phyloP scores from a whole-genome alignment of 1,140 invertebrate genomes.

The Papilio polytes region DNA sequence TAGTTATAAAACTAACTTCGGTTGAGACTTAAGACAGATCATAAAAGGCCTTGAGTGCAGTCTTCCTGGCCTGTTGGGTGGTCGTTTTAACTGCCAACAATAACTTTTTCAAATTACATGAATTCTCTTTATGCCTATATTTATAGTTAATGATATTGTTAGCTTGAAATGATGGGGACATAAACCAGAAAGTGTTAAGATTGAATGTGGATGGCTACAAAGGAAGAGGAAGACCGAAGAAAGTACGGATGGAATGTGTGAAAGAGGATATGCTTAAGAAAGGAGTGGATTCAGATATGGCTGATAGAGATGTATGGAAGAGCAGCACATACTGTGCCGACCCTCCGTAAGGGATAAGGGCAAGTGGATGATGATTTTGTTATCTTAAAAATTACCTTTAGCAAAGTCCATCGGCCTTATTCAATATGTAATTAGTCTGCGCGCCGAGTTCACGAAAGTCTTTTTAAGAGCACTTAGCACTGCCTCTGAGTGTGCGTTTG shows the following conservation, averaged over 20 bases:
- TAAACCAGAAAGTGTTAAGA: no score
- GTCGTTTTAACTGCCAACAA: background rate
- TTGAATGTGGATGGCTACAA: no score
- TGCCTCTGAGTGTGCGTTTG: background rate
- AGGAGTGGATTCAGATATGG: no score
- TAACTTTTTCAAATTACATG: background rate
- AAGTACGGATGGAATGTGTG: no score
- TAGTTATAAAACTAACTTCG: conserved; percentile 2
- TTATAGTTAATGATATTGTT: no score
- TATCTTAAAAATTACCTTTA: background rate
- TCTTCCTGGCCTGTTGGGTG: background rate
- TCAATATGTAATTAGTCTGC: conserved; percentile 11
- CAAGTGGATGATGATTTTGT: background rate
- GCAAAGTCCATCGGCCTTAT: background rate
- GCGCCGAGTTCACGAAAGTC: background rate
- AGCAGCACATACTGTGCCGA: no score
- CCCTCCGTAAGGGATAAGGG: no score
- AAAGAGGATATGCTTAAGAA: no score
- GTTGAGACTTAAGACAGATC: background rate
- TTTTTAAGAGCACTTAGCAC: conserved; percentile 19
- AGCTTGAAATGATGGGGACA: no score
- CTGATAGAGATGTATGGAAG: no score
- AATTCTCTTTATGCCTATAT: no score
- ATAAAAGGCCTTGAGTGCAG: background rate
- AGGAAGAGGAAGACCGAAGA: no score